These are phyloP conservation scores for Mesocentrotus franciscanus DNA, from an alignment of 53 echinoderm and acorn worm genomes.

Conservation along the genomic window DNA sequence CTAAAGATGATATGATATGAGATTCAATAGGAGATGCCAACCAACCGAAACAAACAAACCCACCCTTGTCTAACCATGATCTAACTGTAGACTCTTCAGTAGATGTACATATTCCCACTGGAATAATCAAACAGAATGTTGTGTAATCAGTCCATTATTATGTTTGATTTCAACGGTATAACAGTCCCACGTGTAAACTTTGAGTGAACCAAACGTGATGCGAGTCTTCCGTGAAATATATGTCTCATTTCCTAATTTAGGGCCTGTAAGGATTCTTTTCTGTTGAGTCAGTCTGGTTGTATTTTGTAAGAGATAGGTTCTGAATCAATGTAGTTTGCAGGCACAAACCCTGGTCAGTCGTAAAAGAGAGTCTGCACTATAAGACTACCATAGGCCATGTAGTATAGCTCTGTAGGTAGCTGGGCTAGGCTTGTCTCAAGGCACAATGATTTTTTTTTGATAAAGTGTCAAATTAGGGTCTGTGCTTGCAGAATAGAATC, in stretches of 20 bases:
- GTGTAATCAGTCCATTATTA: not conserved
- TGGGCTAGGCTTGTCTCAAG: no score
- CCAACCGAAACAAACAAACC: not conserved
- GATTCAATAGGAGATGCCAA: not conserved
- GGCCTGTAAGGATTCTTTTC: not conserved
- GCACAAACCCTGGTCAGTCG: no score
- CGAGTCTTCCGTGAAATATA: not conserved
- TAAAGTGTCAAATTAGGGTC: no score
- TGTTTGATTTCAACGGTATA: no score
- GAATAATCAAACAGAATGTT: not conserved
- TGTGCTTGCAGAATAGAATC: no score
- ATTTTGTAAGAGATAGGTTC: not conserved
- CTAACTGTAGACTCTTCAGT: not conserved
- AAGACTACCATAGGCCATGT: no score
- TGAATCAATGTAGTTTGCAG: no score
- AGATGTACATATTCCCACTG: not conserved
- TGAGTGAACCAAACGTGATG: not conserved
- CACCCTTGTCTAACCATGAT: not conserved
- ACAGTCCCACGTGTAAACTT: constrained; percentile 31
- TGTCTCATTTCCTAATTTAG: not conserved
- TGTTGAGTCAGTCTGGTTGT: not conserved
- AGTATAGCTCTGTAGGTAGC: no score
- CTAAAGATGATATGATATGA: not conserved
- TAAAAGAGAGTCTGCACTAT: no score
- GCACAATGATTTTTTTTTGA: no score